Evolutionary conservation across 1,140 invertebrate genomes (phyloP).

Genomic region (Drosophila sp.): DNA sequence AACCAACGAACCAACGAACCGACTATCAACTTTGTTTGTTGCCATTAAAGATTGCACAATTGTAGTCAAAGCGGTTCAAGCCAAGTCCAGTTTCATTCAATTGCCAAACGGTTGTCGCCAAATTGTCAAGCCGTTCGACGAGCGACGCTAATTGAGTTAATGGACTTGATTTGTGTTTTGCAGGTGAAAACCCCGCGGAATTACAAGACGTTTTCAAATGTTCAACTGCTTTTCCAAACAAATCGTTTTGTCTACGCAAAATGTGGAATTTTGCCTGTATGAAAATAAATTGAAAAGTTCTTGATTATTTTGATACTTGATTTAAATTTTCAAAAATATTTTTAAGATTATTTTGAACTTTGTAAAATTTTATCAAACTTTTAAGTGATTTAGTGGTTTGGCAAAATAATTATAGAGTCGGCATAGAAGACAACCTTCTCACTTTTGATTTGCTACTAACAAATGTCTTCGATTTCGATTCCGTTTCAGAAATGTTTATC

Average conservation of each 20-base stretch:
- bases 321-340: no score
- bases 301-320: no score
- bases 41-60: conserved; percentile 35
- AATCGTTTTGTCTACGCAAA: not conserved
- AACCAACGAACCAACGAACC: not conserved
- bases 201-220: not conserved
- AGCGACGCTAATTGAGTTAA: conserved; percentile 36
- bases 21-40: conserved; percentile 5
- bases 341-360: no score
- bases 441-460: no score
- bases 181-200: not conserved
- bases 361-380: no score
- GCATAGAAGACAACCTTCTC: no score
- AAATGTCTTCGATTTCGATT: no score
- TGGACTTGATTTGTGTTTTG: conserved; percentile 39
- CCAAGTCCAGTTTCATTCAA: conserved; percentile 23
- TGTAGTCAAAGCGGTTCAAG: conserved; percentile 13
- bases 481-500: no score
- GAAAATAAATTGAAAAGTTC: not conserved
- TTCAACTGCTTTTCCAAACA: not conserved
- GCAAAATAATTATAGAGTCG: no score
- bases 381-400: no score
- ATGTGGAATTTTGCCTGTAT: no score
- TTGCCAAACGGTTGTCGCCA: conserved; percentile 29
- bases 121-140: conserved; percentile 41